Base-by-base conservation (phyloP, 2,113 vertebrate species). In the Pseudonaja textilis region DNA sequence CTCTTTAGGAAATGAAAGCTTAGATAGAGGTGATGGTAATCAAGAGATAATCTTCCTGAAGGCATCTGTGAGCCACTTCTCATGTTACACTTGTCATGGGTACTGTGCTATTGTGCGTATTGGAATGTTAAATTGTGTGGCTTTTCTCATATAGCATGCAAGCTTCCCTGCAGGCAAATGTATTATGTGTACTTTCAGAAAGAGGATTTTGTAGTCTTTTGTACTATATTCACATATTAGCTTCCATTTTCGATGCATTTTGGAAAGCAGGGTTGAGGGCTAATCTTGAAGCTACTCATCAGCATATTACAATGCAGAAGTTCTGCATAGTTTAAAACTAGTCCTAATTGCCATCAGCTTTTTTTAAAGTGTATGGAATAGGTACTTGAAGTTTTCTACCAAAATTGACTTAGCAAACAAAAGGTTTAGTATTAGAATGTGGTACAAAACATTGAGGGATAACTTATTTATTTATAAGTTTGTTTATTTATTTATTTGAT, bases 1-100 rank as follows among this genome's bases (percentile, higher is more conserved):
- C 88, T 95, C 74, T 61, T 96, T 81, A 55, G 11, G 54, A 94
- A 94, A 95, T 34, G 95, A 95, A 95, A 93, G 59, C 69, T 56
- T 34, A 29, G 29, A 88, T 92, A 90, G 56, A 93, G 95, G 90
- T 0, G 0, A 91, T 10, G 3, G 3, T 57, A 26, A 90, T 91
- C 81, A 52, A 90, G 74, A 92, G 56, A 92, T 92, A 87, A 54
- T 25, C 85, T 94, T 91, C 69, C 85, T 23, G 87, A 94, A 94
- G 12, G 25, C 95, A 90, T 1, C 56, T 90, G 89, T 90, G 89
- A 61, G 56, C 56, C 29, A 57, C 89, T 90, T 93, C 92, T 93
- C 92, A 87, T 93, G 92, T 90, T 90, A 90, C 88, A 90, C 81
- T 87, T 90, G 92, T 87, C 92, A 90, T 93, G 92, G 89, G 89